A percentile compares a stretch with the other conserved stretches of the same genome.
These are phyloP conservation scores for Porites divaricata DNA, from an alignment of 92 coral and sea anemone genomes.

Conservation along the genomic window DNA sequence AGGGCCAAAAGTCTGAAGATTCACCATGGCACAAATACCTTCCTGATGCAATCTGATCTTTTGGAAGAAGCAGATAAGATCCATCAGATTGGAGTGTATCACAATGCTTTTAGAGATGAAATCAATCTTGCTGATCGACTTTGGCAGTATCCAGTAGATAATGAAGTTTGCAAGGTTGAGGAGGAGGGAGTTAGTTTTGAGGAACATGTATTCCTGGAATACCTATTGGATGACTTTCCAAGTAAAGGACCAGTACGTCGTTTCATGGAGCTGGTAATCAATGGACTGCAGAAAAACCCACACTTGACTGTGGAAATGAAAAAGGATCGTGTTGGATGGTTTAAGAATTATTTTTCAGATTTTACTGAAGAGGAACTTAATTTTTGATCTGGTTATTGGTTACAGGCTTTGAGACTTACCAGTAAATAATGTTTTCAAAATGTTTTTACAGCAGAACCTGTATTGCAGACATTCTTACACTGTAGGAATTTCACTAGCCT, in stretches of 20 bases:
- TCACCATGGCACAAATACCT: constrained; percentile 2
- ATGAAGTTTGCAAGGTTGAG: constrained; percentile 87
- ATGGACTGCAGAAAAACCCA: constrained; percentile 94
- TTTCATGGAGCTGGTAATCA: constrained; percentile 95
- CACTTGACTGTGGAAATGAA: constrained; percentile 81
- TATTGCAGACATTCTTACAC: too few relatives aligned
- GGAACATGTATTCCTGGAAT: constrained; percentile 92
- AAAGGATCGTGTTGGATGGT: constrained; percentile 86
- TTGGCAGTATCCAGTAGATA: constrained; percentile 95
- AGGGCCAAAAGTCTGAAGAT: constrained; percentile 9
- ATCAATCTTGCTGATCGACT: constrained; percentile 77
- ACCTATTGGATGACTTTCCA: constrained; percentile 86
- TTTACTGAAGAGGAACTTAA: constrained; percentile 85
- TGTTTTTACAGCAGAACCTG: too few relatives aligned
- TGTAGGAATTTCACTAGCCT: too few relatives aligned
- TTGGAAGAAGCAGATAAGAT: constrained; percentile 42
- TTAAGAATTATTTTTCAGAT: constrained; percentile 83
- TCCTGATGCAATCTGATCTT: constrained; percentile 40
- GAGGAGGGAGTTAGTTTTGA: constrained; percentile 89
- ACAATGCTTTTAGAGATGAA: constrained; percentile 82
- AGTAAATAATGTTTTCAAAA: too few relatives aligned
- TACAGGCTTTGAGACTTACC: not conserved
- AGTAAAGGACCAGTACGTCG: constrained; percentile 89
- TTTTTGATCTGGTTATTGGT: constrained; percentile 27
- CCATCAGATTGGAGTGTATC: constrained; percentile 47